Evolutionary conservation across 1,140 invertebrate genomes (phyloP).

Genomic region (Gerris buenoi): DNA sequence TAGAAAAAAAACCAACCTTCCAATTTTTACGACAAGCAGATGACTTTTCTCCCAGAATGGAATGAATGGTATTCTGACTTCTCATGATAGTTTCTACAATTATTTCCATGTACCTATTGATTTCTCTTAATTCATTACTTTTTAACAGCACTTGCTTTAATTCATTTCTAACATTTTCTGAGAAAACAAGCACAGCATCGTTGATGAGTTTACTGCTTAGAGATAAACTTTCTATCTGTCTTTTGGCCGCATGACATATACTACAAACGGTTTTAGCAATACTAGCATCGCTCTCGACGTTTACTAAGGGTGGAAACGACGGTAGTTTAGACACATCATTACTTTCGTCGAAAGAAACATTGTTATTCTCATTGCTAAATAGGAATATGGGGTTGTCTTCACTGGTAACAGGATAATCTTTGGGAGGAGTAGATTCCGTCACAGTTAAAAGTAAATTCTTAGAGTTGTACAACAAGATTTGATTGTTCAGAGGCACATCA

Average conservation of each 20-base stretch:
- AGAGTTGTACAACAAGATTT: slow-evolving; percentile 61
- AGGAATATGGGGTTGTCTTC: slow-evolving; percentile 59
- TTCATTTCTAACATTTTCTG: slow-evolving; percentile 39
- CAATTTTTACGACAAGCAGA: slow-evolving; percentile 15
- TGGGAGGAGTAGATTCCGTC: slow-evolving; percentile 44
- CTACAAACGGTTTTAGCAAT: slow-evolving; percentile 78
- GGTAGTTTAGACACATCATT: slow-evolving; percentile 65
- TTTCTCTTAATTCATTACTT: slow-evolving; percentile 33
- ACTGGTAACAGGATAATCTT: slow-evolving; percentile 56
- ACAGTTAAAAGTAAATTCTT: slow-evolving; percentile 40
- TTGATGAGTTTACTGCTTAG: slow-evolving; percentile 46
- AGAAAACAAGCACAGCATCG: slow-evolving; percentile 46
- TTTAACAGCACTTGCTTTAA: slow-evolving; percentile 34
- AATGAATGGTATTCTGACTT: slow-evolving; percentile 21
- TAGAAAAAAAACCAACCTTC: too few relatives aligned
- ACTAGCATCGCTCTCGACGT: slow-evolving; percentile 75
- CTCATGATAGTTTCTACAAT: slow-evolving; percentile 25
- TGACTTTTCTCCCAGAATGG: slow-evolving; percentile 20
- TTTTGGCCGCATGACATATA: slow-evolving; percentile 66
- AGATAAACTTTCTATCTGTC: slow-evolving; percentile 56
- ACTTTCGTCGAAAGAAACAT: slow-evolving; percentile 48
- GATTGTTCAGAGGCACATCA: slow-evolving; percentile 59
- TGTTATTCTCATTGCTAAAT: slow-evolving; percentile 71
- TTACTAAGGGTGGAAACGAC: slow-evolving; percentile 59
- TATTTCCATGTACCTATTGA: slow-evolving; percentile 34